A percentile compares a stretch with the other conserved stretches of the same genome.
phyloP scores from a whole-genome alignment of 2,888 invertebrate species.

The Tortrix viridana region DNA sequence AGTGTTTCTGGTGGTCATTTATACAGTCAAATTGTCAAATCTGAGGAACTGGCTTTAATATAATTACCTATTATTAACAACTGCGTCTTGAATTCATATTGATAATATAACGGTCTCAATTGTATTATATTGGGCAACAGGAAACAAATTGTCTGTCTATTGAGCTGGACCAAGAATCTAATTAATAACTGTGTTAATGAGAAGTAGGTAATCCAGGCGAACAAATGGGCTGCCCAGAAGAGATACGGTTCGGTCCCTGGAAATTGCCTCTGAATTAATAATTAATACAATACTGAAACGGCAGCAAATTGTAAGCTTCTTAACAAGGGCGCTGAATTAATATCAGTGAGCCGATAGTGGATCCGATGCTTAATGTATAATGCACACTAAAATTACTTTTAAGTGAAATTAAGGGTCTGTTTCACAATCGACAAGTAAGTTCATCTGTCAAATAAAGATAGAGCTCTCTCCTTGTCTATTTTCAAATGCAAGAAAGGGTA shows the following conservation, averaged over 20 bases:
- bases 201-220: constrained; percentile 58
- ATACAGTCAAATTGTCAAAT: too few relatives aligned
- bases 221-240: constrained; percentile 68
- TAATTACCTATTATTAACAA: too few relatives aligned
- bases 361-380: constrained; percentile 33
- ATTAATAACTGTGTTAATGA: constrained; percentile 50
- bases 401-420: constrained; percentile 9
- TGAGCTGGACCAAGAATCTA: constrained; percentile 12
- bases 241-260: constrained; percentile 64
- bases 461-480: too few relatives aligned
- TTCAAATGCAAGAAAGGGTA: too few relatives aligned
- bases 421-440: too few relatives aligned
- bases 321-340: constrained; percentile 75
- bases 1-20: too few relatives aligned
- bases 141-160: background rate
- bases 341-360: constrained; percentile 61
- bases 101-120: too few relatives aligned
- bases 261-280: constrained; percentile 75
- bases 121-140: too few relatives aligned
- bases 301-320: constrained; percentile 78
- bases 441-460: too few relatives aligned
- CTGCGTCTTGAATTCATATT: too few relatives aligned
- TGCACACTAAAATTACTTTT: constrained; percentile 20
- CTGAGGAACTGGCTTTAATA: too few relatives aligned
- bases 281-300: constrained; percentile 70